Conservation (phyloP, 2,888 invertebrate genomes). For the Zonitis immaculata region DNA sequence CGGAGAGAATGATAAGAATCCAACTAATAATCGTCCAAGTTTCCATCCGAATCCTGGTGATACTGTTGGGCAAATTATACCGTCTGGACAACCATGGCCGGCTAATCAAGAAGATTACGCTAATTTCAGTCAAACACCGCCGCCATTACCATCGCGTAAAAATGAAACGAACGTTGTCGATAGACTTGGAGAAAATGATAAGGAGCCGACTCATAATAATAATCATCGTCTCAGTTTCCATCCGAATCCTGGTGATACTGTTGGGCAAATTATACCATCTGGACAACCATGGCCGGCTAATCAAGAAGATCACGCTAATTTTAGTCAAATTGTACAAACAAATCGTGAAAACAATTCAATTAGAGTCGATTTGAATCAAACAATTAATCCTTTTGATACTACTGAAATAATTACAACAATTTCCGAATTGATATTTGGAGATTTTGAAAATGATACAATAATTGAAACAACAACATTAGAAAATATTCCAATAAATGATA, state of each 20-base stretch:
- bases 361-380: too few relatives aligned
- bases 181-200: neutral
- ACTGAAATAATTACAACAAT: too few relatives aligned
- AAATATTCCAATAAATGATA: too few relatives aligned
- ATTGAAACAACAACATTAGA: too few relatives aligned
- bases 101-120: conserved; percentile 1
- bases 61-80: conserved; percentile 6
- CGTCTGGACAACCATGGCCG: conserved; percentile 12
- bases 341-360: neutral
- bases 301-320: conserved; percentile 3
- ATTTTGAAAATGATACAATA: too few relatives aligned
- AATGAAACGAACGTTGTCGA: conserved; percentile 1
- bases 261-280: conserved; percentile 8
- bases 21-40: neutral
- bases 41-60: conserved; percentile 7
- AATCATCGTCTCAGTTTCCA: conserved; percentile 5
- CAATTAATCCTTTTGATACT: too few relatives aligned
- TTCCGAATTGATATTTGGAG: too few relatives aligned
- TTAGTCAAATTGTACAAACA: conserved; percentile 1
- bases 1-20: neutral
- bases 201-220: neutral
- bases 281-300: conserved; percentile 11
- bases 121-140: conserved; percentile 4
- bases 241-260: conserved; percentile 1
- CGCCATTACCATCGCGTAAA: neutral